Percentiles rank a stretch among this genome's conserved stretches.
Conservation (phyloP, 2,797 vertebrate genomes). For the Basileuterus tristriatus region DNA sequence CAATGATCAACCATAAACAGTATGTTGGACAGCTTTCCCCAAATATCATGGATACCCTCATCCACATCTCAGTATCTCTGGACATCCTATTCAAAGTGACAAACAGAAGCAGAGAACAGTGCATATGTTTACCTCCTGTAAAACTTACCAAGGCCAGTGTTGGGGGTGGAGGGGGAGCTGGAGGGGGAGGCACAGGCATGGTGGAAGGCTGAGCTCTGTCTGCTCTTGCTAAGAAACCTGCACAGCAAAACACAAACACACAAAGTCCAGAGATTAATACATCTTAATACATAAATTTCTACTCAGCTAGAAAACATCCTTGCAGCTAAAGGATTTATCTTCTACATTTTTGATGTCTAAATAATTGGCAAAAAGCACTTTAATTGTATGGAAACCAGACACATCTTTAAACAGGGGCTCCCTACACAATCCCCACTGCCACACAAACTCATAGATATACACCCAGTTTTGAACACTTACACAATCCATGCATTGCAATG, state of each 20-base stretch:
- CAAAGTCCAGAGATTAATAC: neutral
- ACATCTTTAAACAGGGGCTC: neutral
- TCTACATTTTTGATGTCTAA: neutral
- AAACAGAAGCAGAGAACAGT: neutral
- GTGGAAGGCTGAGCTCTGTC: conserved; percentile 55
- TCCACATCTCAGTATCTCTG: neutral
- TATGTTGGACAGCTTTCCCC: neutral
- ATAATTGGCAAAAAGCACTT: neutral
- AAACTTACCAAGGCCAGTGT: conserved; percentile 84
- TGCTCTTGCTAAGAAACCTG: conserved; percentile 68
- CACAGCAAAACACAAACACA: conserved; percentile 19
- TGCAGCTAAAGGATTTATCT: neutral
- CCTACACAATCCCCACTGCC: neutral
- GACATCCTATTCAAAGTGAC: neutral
- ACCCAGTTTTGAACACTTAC: neutral
- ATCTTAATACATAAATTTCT: neutral
- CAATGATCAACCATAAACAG: neutral
- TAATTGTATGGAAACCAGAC: neutral
- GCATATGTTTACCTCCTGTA: neutral
- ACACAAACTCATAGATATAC: neutral
- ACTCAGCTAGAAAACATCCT: neutral
- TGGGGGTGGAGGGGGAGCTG: conserved; percentile 87
- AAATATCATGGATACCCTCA: neutral
- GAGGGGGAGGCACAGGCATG: conserved; percentile 93
- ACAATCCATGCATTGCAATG: neutral